phyloP scores from a whole-genome alignment of 2,797 vertebrate genomes.

The Sciurus vulgaris region DNA sequence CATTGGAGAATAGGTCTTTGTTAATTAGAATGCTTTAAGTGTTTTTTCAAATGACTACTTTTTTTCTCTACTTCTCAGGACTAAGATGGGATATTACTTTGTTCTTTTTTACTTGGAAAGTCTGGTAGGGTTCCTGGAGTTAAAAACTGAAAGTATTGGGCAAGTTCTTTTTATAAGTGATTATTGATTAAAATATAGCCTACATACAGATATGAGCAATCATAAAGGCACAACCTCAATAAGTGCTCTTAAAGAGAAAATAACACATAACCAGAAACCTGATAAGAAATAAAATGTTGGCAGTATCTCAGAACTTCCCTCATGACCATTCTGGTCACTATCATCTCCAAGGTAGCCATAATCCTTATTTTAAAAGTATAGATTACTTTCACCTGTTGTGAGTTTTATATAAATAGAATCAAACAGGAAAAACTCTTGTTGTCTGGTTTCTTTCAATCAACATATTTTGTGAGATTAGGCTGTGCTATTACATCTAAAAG shows the following conservation, averaged over 20 bases:
- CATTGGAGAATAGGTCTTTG: background rate
- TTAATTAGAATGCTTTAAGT: background rate
- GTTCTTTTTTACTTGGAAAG: slow-evolving; percentile 23
- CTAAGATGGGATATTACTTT: background rate
- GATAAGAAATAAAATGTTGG: background rate
- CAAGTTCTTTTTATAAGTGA: background rate
- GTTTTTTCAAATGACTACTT: slow-evolving; percentile 6
- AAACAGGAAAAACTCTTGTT: background rate
- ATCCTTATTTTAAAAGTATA: background rate
- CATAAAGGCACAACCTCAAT: background rate
- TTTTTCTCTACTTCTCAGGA: background rate
- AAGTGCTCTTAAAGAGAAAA: slow-evolving; percentile 5
- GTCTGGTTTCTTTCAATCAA: slow-evolving; percentile 38
- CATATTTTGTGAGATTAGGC: background rate
- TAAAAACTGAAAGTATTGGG: background rate
- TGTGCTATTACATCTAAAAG: background rate
- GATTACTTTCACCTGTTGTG: background rate
- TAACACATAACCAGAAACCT: background rate
- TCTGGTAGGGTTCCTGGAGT: background rate
- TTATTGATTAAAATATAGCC: background rate
- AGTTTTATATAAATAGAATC: slow-evolving; percentile 7
- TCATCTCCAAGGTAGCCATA: background rate
- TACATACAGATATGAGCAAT: background rate
- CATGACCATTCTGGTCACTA: background rate
- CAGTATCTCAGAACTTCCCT: background rate